phyloP scores from a whole-genome alignment of 2,113 vertebrate genomes.

The Entosphenus tridentatus region DNA sequence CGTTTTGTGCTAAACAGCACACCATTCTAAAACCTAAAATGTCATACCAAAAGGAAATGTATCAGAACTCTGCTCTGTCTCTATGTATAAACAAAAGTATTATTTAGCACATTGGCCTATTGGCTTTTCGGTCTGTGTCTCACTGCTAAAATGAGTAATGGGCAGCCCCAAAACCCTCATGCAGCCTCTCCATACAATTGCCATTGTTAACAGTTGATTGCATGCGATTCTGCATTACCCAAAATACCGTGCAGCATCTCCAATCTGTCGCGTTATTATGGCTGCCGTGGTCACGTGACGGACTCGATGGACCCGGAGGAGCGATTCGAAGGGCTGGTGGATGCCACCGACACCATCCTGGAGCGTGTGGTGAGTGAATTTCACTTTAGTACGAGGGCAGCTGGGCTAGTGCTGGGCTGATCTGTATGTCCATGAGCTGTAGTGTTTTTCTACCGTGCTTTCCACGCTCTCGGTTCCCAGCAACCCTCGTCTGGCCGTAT shows the following conservation, averaged over 20 bases:
- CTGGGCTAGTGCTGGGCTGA: background rate
- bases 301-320: slow-evolving; percentile 61
- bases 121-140: background rate
- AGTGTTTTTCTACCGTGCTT: background rate
- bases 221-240: background rate
- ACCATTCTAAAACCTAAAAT: too few relatives aligned
- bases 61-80: too few relatives aligned
- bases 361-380: slow-evolving; percentile 59
- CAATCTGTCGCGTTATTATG: slow-evolving; percentile 65
- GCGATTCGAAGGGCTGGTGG: slow-evolving; percentile 64
- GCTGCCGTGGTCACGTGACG: slow-evolving; percentile 43
- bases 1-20: too few relatives aligned
- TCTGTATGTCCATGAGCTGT: background rate
- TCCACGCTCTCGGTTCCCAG: background rate
- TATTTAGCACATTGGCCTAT: background rate
- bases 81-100: background rate
- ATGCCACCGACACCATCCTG: slow-evolving; percentile 66
- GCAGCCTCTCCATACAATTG: background rate
- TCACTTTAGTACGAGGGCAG: background rate
- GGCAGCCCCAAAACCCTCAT: background rate
- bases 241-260: slow-evolving; percentile 42
- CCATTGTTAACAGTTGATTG: background rate
- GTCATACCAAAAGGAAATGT: too few relatives aligned
- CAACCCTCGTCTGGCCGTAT: too few relatives aligned
- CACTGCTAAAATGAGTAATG: background rate